phyloP scores from a whole-genome alignment of 2,113 vertebrate genomes.

The Ochotona curzoniae region DNA sequence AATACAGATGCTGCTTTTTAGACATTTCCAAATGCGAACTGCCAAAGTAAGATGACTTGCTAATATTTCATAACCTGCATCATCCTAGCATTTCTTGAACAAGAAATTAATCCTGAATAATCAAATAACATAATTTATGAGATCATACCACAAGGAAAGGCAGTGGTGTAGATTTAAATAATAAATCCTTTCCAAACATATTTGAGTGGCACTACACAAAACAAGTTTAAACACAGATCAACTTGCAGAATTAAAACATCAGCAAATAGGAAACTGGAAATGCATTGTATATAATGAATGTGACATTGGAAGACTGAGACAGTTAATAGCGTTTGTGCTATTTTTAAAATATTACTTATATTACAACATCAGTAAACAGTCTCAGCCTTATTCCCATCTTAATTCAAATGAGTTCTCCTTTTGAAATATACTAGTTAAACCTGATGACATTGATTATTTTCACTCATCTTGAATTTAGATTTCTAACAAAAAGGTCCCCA shows the following conservation, averaged over 20 bases:
- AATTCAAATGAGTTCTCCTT: conserved; percentile 62
- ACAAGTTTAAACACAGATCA: conserved; percentile 32
- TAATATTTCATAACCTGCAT: conserved; percentile 54
- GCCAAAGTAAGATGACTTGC: conserved; percentile 43
- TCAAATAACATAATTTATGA: conserved; percentile 53
- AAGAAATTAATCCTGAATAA: conserved; percentile 39
- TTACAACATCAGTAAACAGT: conserved; percentile 57
- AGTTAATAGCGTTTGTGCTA: conserved; percentile 54
- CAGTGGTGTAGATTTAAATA: conserved; percentile 12
- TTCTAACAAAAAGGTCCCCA: conserved; percentile 58
- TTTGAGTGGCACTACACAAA: not conserved
- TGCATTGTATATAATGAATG: conserved; percentile 62
- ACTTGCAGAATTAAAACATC: conserved; percentile 47
- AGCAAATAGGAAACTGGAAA: conserved; percentile 62
- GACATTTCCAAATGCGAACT: not conserved
- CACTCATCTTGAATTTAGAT: conserved; percentile 66
- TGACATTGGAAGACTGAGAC: conserved; percentile 66
- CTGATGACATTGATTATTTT: conserved; percentile 69
- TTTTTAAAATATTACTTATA: conserved; percentile 73
- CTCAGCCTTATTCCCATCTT: conserved; percentile 65
- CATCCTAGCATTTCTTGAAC: conserved; percentile 55
- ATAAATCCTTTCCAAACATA: conserved; percentile 62
- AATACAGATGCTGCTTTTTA: conserved; percentile 22
- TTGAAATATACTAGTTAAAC: conserved; percentile 67
- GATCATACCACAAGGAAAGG: conserved; percentile 16